Percentiles rank a stretch among this genome's conserved stretches.
phyloP scores from a whole-genome alignment of 2,113 vertebrate species.

The Eptesicus fuscus region DNA sequence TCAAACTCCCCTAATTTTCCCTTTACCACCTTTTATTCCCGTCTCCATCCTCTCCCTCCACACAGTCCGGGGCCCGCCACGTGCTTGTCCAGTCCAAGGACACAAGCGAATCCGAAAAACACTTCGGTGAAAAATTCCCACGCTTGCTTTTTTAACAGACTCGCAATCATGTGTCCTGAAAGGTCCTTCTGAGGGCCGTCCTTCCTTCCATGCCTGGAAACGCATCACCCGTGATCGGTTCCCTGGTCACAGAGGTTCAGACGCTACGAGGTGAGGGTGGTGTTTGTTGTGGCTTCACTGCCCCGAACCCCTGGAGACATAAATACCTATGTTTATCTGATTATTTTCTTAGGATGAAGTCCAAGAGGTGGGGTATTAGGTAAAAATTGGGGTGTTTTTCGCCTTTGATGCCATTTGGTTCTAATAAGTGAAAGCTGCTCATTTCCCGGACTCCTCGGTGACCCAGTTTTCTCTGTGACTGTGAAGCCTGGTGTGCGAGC shows the following conservation, averaged over 20 bases:
- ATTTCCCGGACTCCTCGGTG: not conserved
- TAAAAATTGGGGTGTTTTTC: not conserved
- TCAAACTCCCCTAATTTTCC: not conserved
- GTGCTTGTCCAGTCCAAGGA: not conserved
- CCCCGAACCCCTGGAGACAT: accelerated
- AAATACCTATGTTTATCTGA: not conserved
- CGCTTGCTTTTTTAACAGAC: not conserved
- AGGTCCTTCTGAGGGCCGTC: not conserved
- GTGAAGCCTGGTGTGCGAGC: accelerated
- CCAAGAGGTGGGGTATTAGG: not conserved
- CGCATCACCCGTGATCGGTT: not conserved
- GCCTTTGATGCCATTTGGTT: not conserved
- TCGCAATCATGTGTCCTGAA: not conserved
- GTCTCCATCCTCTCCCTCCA: not conserved
- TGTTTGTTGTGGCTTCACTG: too few species aligned
- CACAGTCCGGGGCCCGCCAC: not conserved
- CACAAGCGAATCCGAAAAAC: not conserved
- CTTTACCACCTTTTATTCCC: accelerated
- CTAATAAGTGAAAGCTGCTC: not conserved
- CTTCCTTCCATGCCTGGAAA: not conserved
- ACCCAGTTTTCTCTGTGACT: not conserved
- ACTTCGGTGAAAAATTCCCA: not conserved
- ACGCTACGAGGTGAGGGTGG: accelerated
- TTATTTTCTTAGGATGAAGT: not conserved
- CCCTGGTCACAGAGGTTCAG: not conserved